phyloP scores from a whole-genome alignment of 1,140 invertebrate species.

The Leptoteleia sp. region DNA sequence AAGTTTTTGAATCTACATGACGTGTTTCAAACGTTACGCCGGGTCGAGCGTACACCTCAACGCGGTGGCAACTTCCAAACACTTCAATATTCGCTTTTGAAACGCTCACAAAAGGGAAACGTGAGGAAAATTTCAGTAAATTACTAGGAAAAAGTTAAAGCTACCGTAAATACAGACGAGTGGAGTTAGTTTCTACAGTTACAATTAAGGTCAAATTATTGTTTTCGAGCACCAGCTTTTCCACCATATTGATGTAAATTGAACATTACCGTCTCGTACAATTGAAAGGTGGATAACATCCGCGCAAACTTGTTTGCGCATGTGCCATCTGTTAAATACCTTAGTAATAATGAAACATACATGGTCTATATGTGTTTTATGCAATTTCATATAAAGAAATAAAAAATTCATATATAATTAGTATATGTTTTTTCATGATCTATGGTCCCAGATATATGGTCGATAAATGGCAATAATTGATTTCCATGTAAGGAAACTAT shows the following conservation, averaged over 20 bases:
- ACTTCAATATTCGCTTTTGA: slow-evolving; percentile 15
- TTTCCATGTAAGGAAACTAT: no score
- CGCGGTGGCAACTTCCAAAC: slow-evolving; percentile 14
- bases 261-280: background rate
- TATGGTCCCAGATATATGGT: no score
- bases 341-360: no score
- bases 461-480: no score
- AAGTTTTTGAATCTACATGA: slow-evolving; percentile 16
- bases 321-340: no score
- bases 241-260: background rate
- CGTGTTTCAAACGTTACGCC: slow-evolving; percentile 8
- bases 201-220: slow-evolving; percentile 25
- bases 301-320: background rate
- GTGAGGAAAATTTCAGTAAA: slow-evolving; percentile 16
- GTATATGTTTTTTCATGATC: no score
- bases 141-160: slow-evolving; percentile 17
- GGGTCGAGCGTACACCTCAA: slow-evolving; percentile 6
- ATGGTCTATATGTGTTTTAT: no score
- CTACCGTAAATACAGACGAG: slow-evolving; percentile 18
- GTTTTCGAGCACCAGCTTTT: background rate
- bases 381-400: no score
- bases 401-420: no score
- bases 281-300: background rate
- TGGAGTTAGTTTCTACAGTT: background rate
- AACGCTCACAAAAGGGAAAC: slow-evolving; percentile 20